phyloP scores from a whole-genome alignment of 2,888 invertebrate species.

The Apodemia hepburni region DNA sequence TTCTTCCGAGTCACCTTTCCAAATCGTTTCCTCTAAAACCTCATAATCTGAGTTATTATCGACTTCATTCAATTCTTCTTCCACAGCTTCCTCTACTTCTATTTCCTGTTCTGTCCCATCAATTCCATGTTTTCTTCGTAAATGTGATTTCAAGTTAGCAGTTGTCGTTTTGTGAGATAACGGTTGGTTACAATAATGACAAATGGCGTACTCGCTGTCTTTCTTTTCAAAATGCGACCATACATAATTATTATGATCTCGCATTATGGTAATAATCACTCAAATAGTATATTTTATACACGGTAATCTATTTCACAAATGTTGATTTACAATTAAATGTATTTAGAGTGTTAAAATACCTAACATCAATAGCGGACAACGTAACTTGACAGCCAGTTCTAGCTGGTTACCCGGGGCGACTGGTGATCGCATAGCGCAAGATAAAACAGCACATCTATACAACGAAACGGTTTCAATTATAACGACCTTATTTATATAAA shows the following conservation, averaged over 20 bases:
- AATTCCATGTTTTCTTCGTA: not conserved
- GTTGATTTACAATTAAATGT: not conserved
- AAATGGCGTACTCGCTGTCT: slow-evolving; percentile 1
- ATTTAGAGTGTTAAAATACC: not conserved
- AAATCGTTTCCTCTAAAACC: not conserved
- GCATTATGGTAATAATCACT: slow-evolving; percentile 4
- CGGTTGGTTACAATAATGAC: not conserved
- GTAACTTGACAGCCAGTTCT: not conserved
- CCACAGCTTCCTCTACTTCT: not conserved
- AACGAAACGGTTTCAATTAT: not conserved
- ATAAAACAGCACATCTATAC: not conserved
- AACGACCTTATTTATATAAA: not conserved
- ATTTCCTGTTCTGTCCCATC: not conserved
- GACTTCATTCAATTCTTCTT: not conserved
- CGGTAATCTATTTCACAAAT: not conserved
- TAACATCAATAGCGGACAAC: slow-evolving; percentile 1
- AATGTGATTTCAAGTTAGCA: not conserved
- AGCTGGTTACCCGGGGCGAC: slow-evolving; percentile 1
- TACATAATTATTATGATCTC: not conserved
- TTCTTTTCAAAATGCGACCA: not conserved
- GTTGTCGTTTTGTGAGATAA: slow-evolving; percentile 1
- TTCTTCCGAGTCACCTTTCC: slow-evolving; percentile 4
- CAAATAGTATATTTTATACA: not conserved
- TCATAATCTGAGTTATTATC: not conserved
- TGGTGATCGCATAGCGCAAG: not conserved